Conservation (phyloP, 2,113 vertebrate genomes). For the Rhagologus leucostigma region DNA sequence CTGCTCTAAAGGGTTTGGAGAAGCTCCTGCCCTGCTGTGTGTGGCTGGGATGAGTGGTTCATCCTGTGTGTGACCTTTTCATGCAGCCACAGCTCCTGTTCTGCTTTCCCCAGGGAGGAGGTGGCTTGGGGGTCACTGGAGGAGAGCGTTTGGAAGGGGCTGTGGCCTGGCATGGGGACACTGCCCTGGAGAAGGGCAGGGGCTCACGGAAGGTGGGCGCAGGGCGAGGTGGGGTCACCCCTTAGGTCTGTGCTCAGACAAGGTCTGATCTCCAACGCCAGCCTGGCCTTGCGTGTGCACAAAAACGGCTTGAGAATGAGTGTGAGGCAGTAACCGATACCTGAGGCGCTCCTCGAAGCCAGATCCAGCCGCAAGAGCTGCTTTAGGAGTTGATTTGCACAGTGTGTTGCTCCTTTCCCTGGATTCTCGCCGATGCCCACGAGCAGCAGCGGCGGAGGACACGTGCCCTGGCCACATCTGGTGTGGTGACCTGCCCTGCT, state of each 20-base stretch:
- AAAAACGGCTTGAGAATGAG: accelerated
- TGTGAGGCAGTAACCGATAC: accelerated
- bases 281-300: background rate
- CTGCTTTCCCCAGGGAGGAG: background rate
- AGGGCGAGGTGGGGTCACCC: no score
- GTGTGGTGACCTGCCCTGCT: accelerated
- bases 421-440: background rate
- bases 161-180: background rate
- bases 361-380: accelerated
- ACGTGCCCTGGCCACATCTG: background rate
- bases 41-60: background rate
- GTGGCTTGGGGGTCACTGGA: background rate
- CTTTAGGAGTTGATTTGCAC: accelerated
- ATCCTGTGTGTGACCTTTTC: background rate
- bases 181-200: background rate
- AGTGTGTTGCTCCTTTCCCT: accelerated
- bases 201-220: background rate
- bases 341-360: background rate
- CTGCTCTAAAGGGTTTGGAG: background rate
- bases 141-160: background rate
- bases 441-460: background rate
- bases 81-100: background rate
- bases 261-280: accelerated
- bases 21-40: accelerated
- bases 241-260: background rate